A percentile compares a stretch with the other conserved stretches of the same genome.
Conservation (phyloP, 2,113 vertebrate species). For the Pachypanchax playfairii region DNA sequence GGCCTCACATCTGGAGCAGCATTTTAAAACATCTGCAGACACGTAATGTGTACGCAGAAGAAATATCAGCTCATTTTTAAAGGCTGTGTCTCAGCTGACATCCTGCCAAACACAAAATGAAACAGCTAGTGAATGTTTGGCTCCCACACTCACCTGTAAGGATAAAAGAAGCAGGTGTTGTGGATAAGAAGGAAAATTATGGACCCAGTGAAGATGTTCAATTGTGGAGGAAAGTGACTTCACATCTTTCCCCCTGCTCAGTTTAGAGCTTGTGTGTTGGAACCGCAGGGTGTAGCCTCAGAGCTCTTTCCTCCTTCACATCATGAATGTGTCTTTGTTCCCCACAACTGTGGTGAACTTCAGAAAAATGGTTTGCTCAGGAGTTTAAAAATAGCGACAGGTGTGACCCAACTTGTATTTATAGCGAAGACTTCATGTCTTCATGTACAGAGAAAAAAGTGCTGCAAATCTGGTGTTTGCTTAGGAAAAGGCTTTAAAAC, state of each 20-base stretch:
- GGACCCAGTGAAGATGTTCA: constrained; percentile 14
- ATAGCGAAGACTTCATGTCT: constrained; percentile 11
- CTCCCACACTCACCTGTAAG: constrained; percentile 15
- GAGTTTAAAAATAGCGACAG: constrained; percentile 49
- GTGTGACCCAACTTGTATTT: constrained; percentile 42
- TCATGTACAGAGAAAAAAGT: background rate
- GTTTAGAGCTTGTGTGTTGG: constrained; percentile 24
- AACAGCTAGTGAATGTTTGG: constrained; percentile 19
- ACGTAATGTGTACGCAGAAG: constrained; percentile 15
- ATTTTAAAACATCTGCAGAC: constrained; percentile 58
- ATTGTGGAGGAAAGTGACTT: too few relatives aligned
- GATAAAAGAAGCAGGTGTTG: constrained; percentile 25
- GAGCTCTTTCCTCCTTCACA: constrained; percentile 50
- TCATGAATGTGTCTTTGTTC: constrained; percentile 70
- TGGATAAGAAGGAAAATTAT: background rate
- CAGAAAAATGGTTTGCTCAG: constrained; percentile 31
- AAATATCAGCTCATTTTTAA: constrained; percentile 36
- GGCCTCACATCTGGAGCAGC: constrained; percentile 67
- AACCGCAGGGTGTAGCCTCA: constrained; percentile 63
- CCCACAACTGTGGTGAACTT: constrained; percentile 42
- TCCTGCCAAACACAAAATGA: constrained; percentile 42
- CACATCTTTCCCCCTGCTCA: too few relatives aligned
- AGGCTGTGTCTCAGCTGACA: constrained; percentile 31
- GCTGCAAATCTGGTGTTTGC: background rate
- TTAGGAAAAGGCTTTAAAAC: background rate